phyloP scores from a whole-genome alignment of 2,113 vertebrate species.

The Dipodomys ordii region DNA sequence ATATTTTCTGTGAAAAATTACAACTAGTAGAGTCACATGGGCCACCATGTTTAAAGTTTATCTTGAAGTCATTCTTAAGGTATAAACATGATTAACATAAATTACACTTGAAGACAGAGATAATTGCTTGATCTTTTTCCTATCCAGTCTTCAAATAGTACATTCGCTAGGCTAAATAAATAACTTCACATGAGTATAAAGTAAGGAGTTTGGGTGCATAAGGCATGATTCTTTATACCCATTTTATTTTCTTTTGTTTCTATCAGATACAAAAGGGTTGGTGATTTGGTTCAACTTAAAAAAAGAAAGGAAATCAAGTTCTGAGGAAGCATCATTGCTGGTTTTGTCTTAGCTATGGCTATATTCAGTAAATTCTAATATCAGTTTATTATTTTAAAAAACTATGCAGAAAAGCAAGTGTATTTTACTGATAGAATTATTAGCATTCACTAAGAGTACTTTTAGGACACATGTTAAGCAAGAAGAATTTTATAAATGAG shows the following conservation, averaged over 20 bases:
- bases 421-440: constrained; percentile 26
- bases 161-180: constrained; percentile 24
- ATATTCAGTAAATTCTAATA: background rate
- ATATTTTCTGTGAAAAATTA: constrained; percentile 15
- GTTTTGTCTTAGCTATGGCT: background rate
- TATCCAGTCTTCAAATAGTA: background rate
- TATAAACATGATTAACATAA: constrained; percentile 26
- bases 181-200: background rate
- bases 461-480: background rate
- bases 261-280: constrained; percentile 20
- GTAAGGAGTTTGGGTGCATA: constrained; percentile 1
- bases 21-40: background rate
- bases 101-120: constrained; percentile 25
- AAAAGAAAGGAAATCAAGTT: background rate
- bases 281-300: constrained; percentile 4
- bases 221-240: background rate
- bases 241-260: background rate
- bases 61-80: background rate
- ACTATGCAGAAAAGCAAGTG: background rate
- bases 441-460: background rate
- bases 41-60: background rate
- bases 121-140: background rate
- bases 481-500: background rate
- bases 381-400: background rate
- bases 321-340: background rate